A percentile compares a stretch with the other conserved stretches of the same genome.
phyloP scores from a whole-genome alignment of 2,113 vertebrate genomes.

The Stegostoma tigrinum region DNA sequence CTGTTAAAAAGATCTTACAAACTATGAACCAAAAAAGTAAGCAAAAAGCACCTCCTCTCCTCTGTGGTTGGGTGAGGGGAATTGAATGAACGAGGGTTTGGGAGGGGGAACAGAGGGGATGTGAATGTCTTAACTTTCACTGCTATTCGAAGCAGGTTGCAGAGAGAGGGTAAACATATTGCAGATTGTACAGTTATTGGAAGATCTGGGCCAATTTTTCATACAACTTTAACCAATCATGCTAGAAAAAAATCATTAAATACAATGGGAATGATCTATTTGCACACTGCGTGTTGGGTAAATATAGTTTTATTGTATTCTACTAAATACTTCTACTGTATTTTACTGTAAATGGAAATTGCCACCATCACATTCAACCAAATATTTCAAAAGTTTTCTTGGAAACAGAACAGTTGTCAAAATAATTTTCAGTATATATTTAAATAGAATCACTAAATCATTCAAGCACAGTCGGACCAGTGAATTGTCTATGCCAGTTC shows the following conservation, averaged over 20 bases:
- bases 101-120: too few species aligned
- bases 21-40: too few species aligned
- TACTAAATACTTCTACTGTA: neutral
- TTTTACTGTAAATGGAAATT: neutral
- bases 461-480: neutral
- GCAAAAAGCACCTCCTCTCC: too few species aligned
- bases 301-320: neutral
- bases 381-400: neutral
- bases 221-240: neutral
- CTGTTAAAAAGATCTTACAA: too few species aligned
- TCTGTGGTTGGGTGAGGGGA: too few species aligned
- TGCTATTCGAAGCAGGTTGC: too few species aligned
- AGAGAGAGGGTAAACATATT: too few species aligned
- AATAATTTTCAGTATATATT: neutral
- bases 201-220: neutral
- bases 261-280: neutral
- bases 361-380: neutral
- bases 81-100: too few species aligned
- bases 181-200: neutral
- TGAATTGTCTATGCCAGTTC: neutral
- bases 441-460: neutral
- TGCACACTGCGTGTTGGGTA: neutral
- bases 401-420: neutral
- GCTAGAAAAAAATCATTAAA: neutral
- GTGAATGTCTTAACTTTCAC: too few species aligned